Evolutionary conservation across 2,888 invertebrate species (phyloP).

Genomic region (Galerucella pusilla): DNA sequence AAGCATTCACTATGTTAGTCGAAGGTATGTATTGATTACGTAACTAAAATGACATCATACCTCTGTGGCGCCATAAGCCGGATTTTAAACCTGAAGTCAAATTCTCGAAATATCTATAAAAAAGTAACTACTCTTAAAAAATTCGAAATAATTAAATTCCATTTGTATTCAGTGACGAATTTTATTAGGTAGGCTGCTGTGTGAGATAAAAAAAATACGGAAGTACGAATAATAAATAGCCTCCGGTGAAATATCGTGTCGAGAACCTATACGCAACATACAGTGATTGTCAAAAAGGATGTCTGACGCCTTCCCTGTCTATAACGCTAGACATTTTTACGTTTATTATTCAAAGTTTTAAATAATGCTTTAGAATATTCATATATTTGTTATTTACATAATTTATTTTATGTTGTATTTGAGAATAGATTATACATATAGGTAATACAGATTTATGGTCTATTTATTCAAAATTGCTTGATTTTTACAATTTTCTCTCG

Average conservation of each 20-base stretch:
- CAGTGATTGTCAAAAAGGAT: slow-evolving; percentile 10
- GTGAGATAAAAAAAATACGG: slow-evolving; percentile 18
- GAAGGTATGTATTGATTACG: not conserved
- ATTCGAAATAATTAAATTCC: slow-evolving; percentile 21
- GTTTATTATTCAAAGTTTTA: not conserved
- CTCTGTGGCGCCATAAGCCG: slow-evolving; percentile 39
- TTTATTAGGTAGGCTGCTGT: slow-evolving; percentile 13
- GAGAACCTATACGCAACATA: not conserved
- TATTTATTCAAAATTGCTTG: no score
- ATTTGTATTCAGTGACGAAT: slow-evolving; percentile 15
- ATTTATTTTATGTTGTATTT: no score
- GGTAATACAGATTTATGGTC: no score
- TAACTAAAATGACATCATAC: slow-evolving; percentile 31
- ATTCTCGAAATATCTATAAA: slow-evolving; percentile 29
- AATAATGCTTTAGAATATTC: no score
- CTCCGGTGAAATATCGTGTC: slow-evolving; percentile 7
- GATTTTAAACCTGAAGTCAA: slow-evolving; percentile 36
- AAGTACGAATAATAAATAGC: slow-evolving; percentile 14
- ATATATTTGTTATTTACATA: no score
- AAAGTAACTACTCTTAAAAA: slow-evolving; percentile 15
- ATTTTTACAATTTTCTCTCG: no score
- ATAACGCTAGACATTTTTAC: not conserved
- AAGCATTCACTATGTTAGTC: not conserved
- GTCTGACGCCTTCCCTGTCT: slow-evolving; percentile 8
- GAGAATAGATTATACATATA: no score